Evolutionary conservation across 2,113 vertebrate genomes (phyloP).

Genomic region (Rhadina sibilatrix): DNA sequence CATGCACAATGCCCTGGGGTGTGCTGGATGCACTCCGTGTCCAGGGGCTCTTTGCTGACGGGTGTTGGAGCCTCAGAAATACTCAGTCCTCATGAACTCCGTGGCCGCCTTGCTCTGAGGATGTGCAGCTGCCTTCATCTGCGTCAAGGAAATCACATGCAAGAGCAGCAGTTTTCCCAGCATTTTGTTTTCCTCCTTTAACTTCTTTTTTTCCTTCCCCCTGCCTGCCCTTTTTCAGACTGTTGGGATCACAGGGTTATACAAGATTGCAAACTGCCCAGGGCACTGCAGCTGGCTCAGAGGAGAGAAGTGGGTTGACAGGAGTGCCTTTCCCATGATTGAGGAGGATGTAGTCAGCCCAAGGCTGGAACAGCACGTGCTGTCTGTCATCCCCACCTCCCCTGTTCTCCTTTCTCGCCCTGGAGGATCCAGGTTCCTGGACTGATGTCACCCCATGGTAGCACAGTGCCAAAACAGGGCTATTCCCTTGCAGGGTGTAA

Average conservation of each 20-base stretch:
- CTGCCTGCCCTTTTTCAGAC: not conserved
- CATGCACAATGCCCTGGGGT: not conserved
- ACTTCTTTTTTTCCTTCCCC: not conserved
- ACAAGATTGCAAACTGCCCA: not conserved
- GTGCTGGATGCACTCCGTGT: fast-evolving
- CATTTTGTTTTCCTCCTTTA: not conserved
- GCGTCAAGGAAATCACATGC: not conserved
- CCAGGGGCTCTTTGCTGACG: not conserved
- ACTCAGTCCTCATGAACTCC: not conserved
- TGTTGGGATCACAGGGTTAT: not conserved
- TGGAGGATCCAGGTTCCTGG: not conserved
- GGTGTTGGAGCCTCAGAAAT: not conserved
- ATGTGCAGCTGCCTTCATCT: not conserved
- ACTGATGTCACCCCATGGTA: not conserved
- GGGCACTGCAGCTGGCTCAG: not conserved
- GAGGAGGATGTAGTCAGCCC: not conserved
- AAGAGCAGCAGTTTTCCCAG: not conserved
- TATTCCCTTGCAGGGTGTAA: not conserved
- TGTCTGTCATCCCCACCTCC: not conserved
- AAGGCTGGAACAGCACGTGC: not conserved
- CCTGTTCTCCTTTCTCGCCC: not conserved
- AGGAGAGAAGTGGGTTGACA: not conserved
- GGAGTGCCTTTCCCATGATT: not conserved
- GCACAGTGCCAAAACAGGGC: not conserved
- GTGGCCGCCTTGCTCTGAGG: not conserved